Conservation (phyloP, 2,113 vertebrate genomes). For the Hirundichthys speculiger region DNA sequence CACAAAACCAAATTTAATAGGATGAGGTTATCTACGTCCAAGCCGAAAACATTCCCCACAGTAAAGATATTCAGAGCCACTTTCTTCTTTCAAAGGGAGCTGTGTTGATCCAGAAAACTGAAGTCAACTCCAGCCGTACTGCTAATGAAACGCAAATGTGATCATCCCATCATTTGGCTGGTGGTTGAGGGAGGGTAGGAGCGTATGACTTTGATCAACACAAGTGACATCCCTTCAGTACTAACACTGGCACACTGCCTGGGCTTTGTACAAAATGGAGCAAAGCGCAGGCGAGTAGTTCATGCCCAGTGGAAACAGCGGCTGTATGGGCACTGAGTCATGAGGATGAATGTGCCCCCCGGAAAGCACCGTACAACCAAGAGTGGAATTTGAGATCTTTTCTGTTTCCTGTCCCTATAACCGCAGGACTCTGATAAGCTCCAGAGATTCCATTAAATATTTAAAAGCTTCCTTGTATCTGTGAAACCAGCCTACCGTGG, state of each 20-base stretch:
- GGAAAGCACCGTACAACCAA: constrained; percentile 57
- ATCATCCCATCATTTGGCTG: constrained; percentile 33
- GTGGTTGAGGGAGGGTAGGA: constrained; percentile 24
- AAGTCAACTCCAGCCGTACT: background rate
- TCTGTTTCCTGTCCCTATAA: constrained; percentile 54
- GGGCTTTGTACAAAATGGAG: constrained; percentile 60
- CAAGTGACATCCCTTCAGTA: constrained; percentile 45
- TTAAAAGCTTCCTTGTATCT: constrained; percentile 62
- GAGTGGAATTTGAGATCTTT: constrained; percentile 49
- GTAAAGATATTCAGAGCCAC: background rate
- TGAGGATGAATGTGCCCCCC: constrained; percentile 47
- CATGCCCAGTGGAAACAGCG: constrained; percentile 42
- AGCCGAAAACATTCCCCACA: background rate
- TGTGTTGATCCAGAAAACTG: constrained; percentile 2
- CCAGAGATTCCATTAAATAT: constrained; percentile 61
- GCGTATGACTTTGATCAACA: constrained; percentile 41
- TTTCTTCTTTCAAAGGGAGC: constrained; percentile 7
- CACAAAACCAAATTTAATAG: background rate
- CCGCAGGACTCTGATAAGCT: constrained; percentile 61
- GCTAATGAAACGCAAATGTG: constrained; percentile 14
- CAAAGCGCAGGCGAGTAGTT: constrained; percentile 35
- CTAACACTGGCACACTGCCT: constrained; percentile 34
- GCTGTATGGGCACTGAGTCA: constrained; percentile 64
- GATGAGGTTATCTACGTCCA: background rate
- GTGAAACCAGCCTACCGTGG: constrained; percentile 27